A percentile compares a stretch with the other conserved stretches of the same genome.
phyloP scores from a whole-genome alignment of 2,888 invertebrate genomes.

The Trichacis sp. region DNA sequence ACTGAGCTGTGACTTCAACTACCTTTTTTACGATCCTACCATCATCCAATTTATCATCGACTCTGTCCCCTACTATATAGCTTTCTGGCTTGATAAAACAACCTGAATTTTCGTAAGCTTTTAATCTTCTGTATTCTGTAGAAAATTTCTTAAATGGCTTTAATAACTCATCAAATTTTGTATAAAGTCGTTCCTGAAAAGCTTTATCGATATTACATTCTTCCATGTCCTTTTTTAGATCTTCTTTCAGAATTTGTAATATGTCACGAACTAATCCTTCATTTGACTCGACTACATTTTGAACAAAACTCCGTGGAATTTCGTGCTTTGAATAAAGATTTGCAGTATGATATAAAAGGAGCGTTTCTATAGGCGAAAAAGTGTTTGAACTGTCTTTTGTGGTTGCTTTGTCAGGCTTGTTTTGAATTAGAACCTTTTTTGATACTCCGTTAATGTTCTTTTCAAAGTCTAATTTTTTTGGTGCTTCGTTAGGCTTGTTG shows the following conservation, averaged over 20 bases:
- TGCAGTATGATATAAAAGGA: neutral
- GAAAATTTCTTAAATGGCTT: conserved; percentile 10
- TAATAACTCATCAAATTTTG: conserved; percentile 8
- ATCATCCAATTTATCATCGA: conserved; percentile 9
- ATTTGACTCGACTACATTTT: conserved; percentile 17
- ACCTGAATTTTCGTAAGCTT: conserved; percentile 12
- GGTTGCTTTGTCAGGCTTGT: too few species aligned
- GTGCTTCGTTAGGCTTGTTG: too few species aligned
- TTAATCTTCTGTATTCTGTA: conserved; percentile 15
- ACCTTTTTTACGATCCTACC: conserved; percentile 12
- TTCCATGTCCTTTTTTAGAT: neutral
- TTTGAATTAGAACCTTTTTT: too few species aligned
- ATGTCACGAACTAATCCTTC: conserved; percentile 4
- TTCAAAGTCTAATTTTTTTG: too few species aligned
- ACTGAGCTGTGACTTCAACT: conserved; percentile 13
- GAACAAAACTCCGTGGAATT: conserved; percentile 10
- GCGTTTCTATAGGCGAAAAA: neutral
- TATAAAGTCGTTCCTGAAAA: neutral
- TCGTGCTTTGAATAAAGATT: conserved; percentile 18
- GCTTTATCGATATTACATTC: neutral
- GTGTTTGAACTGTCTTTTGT: too few species aligned
- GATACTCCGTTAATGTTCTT: too few species aligned
- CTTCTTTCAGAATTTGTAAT: neutral
- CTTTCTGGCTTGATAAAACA: conserved; percentile 12
- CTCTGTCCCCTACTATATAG: conserved; percentile 14